Evolutionary conservation across 2,113 vertebrate genomes (phyloP).

Genomic region (Nibea coibor): DNA sequence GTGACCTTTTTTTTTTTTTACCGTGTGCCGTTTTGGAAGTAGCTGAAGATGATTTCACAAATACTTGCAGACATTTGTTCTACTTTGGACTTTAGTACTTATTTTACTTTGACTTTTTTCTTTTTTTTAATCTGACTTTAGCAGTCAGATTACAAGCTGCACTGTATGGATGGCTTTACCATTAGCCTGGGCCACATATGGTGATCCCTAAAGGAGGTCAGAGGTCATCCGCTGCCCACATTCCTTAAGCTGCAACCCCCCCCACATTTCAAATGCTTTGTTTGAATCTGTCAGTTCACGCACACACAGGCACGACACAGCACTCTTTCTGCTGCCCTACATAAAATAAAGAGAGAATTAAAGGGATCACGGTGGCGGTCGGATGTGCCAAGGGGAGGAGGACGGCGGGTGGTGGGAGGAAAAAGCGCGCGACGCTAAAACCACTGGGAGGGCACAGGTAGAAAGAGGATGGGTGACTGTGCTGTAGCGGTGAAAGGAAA

Average conservation of each 20-base stretch:
- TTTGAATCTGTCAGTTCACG: slow-evolving; percentile 27
- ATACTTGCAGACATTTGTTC: too few species aligned
- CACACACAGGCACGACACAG: slow-evolving; percentile 9
- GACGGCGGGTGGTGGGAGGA: not conserved
- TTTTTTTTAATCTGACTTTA: not conserved
- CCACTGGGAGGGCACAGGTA: not conserved
- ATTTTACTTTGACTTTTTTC: too few species aligned
- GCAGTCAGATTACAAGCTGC: slow-evolving; percentile 21
- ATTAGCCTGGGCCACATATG: slow-evolving; percentile 49
- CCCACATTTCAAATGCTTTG: slow-evolving; percentile 52
- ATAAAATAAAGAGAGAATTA: slow-evolving; percentile 33
- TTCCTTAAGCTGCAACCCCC: slow-evolving; percentile 47
- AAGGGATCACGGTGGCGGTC: slow-evolving; percentile 8
- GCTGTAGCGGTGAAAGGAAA: not conserved
- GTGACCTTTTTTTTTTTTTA: not conserved
- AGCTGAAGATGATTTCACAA: too few species aligned
- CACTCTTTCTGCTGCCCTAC: slow-evolving; percentile 36
- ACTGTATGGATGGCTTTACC: slow-evolving; percentile 60
- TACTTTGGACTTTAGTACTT: too few species aligned
- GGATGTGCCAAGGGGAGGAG: not conserved
- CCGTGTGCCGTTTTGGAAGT: too few species aligned
- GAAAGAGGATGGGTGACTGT: not conserved
- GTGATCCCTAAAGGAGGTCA: slow-evolving; percentile 52
- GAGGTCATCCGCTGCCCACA: slow-evolving; percentile 55
- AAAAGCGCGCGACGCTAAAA: not conserved